Conservation (phyloP, 2,797 vertebrate species). For the Phrynocephalus vlangalii region DNA sequence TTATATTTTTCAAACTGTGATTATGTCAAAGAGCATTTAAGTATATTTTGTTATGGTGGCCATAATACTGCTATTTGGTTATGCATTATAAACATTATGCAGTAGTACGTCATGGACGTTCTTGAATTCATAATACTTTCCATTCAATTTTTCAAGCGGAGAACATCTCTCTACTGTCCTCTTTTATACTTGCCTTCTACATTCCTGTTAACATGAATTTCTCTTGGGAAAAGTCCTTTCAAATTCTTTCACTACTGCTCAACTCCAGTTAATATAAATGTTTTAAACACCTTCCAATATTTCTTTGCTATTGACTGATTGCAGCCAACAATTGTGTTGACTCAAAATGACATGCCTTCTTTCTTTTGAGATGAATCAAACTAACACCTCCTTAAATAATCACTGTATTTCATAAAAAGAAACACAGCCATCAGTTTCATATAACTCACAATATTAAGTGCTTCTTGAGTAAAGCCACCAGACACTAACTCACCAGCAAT, state of each 20-base stretch:
- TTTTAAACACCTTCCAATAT: background rate
- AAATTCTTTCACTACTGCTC: background rate
- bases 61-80: conserved; percentile 1
- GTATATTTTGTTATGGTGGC: background rate
- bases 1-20: conserved; percentile 3
- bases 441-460: background rate
- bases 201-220: background rate
- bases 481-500: background rate
- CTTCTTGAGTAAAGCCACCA: background rate
- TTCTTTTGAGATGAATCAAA: conserved; percentile 38
- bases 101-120: background rate
- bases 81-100: background rate
- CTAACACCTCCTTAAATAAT: conserved; percentile 23
- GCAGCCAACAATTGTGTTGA: conserved; percentile 30
- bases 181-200: background rate
- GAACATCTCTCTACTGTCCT: conserved; percentile 1
- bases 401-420: conserved; percentile 28
- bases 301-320: background rate
- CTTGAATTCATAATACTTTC: background rate
- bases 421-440: background rate
- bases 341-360: background rate
- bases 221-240: background rate
- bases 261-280: background rate
- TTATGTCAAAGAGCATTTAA: background rate
- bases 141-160: background rate